Conservation (phyloP, 2,888 invertebrate species). For the Tanaodytes sp. region DNA sequence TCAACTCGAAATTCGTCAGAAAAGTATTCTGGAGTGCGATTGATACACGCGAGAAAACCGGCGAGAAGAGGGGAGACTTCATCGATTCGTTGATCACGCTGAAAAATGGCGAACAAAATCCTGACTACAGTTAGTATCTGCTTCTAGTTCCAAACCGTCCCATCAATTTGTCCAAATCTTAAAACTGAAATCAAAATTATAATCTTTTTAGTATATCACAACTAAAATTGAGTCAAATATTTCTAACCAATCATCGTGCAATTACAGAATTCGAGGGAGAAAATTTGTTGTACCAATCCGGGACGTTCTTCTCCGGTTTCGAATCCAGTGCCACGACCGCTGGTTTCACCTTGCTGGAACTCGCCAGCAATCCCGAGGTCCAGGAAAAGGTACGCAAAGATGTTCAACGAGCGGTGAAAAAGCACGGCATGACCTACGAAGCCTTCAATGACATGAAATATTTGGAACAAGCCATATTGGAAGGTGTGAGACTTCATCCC, state of each 20-base stretch:
- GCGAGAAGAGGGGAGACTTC: slow-evolving; percentile 64
- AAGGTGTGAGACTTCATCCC: slow-evolving; percentile 66
- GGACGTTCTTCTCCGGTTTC: slow-evolving; percentile 69
- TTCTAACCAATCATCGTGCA: too few species aligned
- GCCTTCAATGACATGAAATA: slow-evolving; percentile 68
- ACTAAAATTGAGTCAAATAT: too few species aligned
- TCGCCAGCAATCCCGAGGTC: slow-evolving; percentile 56
- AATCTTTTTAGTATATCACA: too few species aligned
- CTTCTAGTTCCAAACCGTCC: too few species aligned
- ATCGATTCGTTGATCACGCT: slow-evolving; percentile 65
- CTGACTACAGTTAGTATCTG: slow-evolving; percentile 65
- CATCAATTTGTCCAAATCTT: neutral
- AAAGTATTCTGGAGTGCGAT: slow-evolving; percentile 66
- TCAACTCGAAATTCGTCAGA: slow-evolving; percentile 62
- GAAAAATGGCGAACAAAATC: slow-evolving; percentile 65
- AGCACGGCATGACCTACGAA: slow-evolving; percentile 65
- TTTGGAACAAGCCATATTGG: slow-evolving; percentile 63
- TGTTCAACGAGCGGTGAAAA: slow-evolving; percentile 59
- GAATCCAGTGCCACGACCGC: slow-evolving; percentile 66
- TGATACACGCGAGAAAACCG: slow-evolving; percentile 61
- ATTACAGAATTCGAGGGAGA: slow-evolving; percentile 66
- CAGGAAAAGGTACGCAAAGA: slow-evolving; percentile 62
- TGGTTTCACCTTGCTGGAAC: slow-evolving; percentile 65
- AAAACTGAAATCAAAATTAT: too few species aligned
- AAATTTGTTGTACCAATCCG: slow-evolving; percentile 66